These are phyloP conservation scores for Drosophila tristis DNA, from an alignment of 1,140 invertebrate genomes.

Conservation along the genomic window DNA sequence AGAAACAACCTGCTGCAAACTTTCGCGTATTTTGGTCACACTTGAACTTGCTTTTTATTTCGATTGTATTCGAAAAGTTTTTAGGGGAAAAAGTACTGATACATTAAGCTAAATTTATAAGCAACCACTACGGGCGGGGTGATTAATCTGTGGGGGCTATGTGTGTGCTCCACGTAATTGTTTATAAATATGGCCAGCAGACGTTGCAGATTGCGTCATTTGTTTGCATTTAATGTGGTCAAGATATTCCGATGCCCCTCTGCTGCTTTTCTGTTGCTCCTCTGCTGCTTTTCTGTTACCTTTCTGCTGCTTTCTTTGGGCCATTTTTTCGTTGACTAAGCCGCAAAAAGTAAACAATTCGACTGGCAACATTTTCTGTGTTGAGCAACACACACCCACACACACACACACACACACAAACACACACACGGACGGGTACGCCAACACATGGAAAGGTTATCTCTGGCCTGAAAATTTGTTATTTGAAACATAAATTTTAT, in stretches of 20 bases:
- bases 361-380: slow-evolving; percentile 27
- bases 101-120: slow-evolving; percentile 20
- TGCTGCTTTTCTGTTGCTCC: not conserved
- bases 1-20: not conserved
- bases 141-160: not conserved
- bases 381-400: slow-evolving; percentile 24
- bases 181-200: slow-evolving; percentile 63
- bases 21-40: not conserved
- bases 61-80: not conserved
- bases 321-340: slow-evolving; percentile 42
- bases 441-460: too few species aligned
- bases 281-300: too few species aligned
- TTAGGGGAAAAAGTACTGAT: not conserved
- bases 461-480: slow-evolving; percentile 19
- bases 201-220: slow-evolving; percentile 61
- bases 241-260: slow-evolving; percentile 26
- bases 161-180: slow-evolving; percentile 38
- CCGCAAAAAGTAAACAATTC: slow-evolving; percentile 41
- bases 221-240: slow-evolving; percentile 50
- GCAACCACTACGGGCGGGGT: slow-evolving; percentile 12
- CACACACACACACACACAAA: slow-evolving; percentile 1
- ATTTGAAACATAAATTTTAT: slow-evolving; percentile 62
- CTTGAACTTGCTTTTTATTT: slow-evolving; percentile 1
- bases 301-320: slow-evolving; percentile 19
- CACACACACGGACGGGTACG: not conserved